A percentile compares a stretch with the other conserved stretches of the same genome.
phyloP scores from a whole-genome alignment of 2,888 invertebrate genomes.

The Cacoxenus indagator region DNA sequence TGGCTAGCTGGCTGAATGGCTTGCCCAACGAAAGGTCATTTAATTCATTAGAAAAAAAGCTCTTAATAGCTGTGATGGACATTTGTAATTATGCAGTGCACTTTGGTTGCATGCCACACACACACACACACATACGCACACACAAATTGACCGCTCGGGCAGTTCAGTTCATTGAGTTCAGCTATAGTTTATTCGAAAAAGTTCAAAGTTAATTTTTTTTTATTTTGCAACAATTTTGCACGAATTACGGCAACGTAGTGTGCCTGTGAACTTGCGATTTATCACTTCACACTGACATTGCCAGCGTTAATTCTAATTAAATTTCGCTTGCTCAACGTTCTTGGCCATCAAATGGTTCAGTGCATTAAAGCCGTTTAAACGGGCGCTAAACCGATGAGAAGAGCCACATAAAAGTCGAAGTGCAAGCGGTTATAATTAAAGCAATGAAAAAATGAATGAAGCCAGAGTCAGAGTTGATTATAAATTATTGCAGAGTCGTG shows the following conservation, averaged over 20 bases:
- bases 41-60: constrained; percentile 16
- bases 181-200: too few species aligned
- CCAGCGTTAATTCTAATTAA: not conserved
- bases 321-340: not conserved
- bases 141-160: too few species aligned
- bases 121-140: not conserved
- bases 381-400: not conserved
- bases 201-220: too few species aligned
- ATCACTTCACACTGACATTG: too few species aligned
- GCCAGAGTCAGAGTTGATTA: not conserved
- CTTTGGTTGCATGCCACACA: not conserved
- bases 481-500: constrained; percentile 17
- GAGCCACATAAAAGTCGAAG: constrained; percentile 27
- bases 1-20: not conserved
- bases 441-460: constrained; percentile 1
- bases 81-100: constrained; percentile 2
- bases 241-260: not conserved
- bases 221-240: not conserved
- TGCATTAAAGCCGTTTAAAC: not conserved
- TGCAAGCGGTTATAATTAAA: constrained; percentile 31
- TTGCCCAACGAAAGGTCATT: constrained; percentile 16
- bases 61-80: constrained; percentile 17
- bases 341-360: not conserved
- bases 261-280: not conserved
- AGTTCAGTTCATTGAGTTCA: too few species aligned